Percentiles rank a stretch among this genome's conserved stretches.
These are phyloP conservation scores for Pterocles orientalis DNA, from an alignment of 2,113 vertebrate genomes.

Conservation along the genomic window DNA sequence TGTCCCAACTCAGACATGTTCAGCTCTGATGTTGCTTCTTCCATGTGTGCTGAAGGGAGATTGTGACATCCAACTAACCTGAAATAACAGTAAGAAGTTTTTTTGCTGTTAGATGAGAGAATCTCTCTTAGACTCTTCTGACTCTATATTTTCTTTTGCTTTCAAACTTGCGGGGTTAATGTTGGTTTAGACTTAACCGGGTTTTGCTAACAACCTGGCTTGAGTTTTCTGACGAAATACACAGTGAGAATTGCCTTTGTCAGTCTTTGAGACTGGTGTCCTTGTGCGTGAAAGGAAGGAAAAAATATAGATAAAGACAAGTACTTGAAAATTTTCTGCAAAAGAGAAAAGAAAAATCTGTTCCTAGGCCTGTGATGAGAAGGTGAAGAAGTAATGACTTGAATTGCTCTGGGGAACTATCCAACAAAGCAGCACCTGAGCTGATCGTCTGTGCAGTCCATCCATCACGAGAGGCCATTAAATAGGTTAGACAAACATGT, in stretches of 20 bases:
- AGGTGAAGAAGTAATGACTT: constrained; percentile 5
- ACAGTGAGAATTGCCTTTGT: neutral
- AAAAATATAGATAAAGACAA: constrained; percentile 17
- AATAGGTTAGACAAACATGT: neutral
- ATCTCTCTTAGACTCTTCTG: neutral
- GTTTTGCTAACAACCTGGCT: neutral
- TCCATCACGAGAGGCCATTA: neutral
- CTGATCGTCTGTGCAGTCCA: neutral
- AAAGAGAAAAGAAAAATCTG: neutral
- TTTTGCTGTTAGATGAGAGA: neutral
- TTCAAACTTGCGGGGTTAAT: neutral
- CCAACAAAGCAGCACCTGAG: constrained; percentile 11
- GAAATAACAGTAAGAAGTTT: neutral
- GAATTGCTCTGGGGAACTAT: constrained; percentile 27
- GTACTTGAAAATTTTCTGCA: neutral
- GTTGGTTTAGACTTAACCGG: neutral
- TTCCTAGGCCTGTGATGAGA: neutral
- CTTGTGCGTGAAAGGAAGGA: neutral
- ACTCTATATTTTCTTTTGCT: neutral
- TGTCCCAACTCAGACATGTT: neutral
- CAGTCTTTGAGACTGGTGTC: neutral
- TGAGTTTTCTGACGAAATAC: neutral
- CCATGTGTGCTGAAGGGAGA: neutral
- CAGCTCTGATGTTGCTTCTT: neutral
- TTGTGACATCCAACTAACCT: neutral